A percentile compares a stretch with the other conserved stretches of the same genome.
Evolutionary conservation across 2,888 invertebrate genomes (phyloP).

Genomic region (Oscheius sp.): DNA sequence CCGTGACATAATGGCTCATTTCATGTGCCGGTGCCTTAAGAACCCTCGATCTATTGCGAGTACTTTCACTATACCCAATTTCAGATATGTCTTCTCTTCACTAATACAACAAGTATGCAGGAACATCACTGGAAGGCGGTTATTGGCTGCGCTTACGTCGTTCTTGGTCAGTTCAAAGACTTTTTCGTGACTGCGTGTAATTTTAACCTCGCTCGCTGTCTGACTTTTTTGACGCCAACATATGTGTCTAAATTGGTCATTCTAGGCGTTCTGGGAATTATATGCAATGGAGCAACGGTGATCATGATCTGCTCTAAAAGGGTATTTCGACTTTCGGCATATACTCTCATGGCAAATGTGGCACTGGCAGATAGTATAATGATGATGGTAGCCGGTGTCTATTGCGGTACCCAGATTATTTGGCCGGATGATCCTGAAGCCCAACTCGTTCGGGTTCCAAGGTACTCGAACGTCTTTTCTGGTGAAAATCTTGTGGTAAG

Average conservation of each 20-base stretch:
- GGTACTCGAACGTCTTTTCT: constrained; percentile 24
- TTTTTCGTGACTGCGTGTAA: background rate
- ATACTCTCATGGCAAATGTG: constrained; percentile 70
- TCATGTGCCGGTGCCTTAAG: constrained; percentile 1
- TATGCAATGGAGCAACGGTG: constrained; percentile 66
- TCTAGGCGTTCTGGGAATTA: constrained; percentile 59
- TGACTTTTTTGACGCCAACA: no score
- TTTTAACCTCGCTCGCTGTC: background rate
- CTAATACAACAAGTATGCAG: constrained; percentile 14
- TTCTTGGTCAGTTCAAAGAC: constrained; percentile 22
- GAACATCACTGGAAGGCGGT: constrained; percentile 14
- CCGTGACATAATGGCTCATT: constrained; percentile 18
- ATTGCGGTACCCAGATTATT: constrained; percentile 52
- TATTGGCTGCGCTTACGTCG: constrained; percentile 24
- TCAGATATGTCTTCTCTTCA: no score
- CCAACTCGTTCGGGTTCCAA: background rate
- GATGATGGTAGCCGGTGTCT: constrained; percentile 57
- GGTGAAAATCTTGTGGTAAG: constrained; percentile 32
- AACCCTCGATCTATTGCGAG: constrained; percentile 5
- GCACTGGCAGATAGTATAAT: constrained; percentile 58
- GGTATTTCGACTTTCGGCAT: constrained; percentile 71
- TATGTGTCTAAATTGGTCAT: constrained; percentile 12
- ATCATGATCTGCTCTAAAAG: constrained; percentile 67
- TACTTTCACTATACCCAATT: background rate
- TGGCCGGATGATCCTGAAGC: constrained; percentile 39